Evolutionary conservation across 2,888 invertebrate genomes (phyloP).

Genomic region (Apamea monoglypha): DNA sequence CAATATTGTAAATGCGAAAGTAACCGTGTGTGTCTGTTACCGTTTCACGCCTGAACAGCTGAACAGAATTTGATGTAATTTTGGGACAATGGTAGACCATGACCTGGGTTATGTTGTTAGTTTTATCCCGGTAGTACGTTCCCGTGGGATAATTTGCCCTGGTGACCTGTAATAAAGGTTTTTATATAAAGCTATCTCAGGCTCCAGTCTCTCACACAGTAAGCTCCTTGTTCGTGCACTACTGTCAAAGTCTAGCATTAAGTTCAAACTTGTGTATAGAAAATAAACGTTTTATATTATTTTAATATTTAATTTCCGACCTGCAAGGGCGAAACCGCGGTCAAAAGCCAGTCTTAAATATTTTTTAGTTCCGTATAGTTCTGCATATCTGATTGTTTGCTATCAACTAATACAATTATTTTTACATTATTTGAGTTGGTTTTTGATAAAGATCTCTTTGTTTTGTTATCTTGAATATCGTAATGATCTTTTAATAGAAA

Average conservation of each 20-base stretch:
- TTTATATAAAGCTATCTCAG: no score
- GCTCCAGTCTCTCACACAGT: no score
- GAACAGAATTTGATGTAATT: background rate
- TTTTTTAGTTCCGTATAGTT: background rate
- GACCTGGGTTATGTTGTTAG: background rate
- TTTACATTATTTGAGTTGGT: slow-evolving; percentile 16
- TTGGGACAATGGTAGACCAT: background rate
- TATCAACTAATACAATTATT: slow-evolving; percentile 30
- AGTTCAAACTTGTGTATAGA: no score
- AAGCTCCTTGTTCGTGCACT: no score
- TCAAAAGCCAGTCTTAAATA: background rate
- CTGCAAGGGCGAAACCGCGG: background rate
- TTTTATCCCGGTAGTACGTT: background rate
- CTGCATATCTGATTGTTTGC: background rate
- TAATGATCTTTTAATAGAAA: slow-evolving; percentile 9
- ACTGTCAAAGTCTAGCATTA: no score
- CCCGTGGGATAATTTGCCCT: background rate
- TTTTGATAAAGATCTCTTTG: slow-evolving; percentile 37
- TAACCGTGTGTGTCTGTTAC: background rate
- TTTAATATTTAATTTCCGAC: no score
- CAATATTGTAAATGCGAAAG: background rate
- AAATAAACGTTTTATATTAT: no score
- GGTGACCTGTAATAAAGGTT: no score
- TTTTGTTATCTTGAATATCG: slow-evolving; percentile 31
- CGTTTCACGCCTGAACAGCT: background rate